A percentile compares a stretch with the other conserved stretches of the same genome.
Evolutionary conservation across 2,797 vertebrate species (phyloP).

Genomic region (Sebastes diaconus): DNA sequence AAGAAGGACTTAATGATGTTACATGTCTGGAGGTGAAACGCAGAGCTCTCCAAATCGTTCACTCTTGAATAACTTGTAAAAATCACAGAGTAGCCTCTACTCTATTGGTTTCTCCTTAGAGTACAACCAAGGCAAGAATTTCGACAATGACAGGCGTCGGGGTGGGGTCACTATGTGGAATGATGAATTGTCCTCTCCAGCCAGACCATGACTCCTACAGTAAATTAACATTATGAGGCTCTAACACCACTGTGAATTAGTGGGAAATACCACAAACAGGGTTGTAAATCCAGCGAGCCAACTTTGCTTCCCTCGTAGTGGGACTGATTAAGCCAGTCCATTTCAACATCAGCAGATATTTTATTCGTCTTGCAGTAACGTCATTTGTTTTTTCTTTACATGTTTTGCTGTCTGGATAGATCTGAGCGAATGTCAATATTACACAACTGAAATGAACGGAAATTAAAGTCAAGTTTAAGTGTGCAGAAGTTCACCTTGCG

Average conservation of each 20-base stretch:
- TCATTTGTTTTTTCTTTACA: neutral
- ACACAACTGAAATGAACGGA: neutral
- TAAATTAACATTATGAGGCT: constrained; percentile 75
- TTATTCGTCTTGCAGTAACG: neutral
- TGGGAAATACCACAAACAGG: constrained; percentile 66
- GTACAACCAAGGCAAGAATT: constrained; percentile 54
- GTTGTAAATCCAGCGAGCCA: constrained; percentile 80
- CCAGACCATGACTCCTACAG: constrained; percentile 56
- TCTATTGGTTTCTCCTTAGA: constrained; percentile 35
- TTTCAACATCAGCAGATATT: constrained; percentile 56
- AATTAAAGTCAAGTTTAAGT: neutral
- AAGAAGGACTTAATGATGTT: neutral
- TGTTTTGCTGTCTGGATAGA: neutral
- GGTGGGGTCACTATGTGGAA: constrained; percentile 70
- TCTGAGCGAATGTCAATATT: neutral
- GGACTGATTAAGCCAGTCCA: constrained; percentile 80
- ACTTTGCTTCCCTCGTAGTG: constrained; percentile 70
- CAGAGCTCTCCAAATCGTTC: neutral
- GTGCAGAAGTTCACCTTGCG: neutral
- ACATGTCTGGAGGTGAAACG: neutral
- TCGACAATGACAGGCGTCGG: neutral
- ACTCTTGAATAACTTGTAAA: neutral
- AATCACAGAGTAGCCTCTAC: neutral
- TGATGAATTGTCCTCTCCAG: constrained; percentile 84
- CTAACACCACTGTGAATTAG: constrained; percentile 82